Evolutionary conservation across 2,113 vertebrate species (phyloP), one percentile per base, ranked within the genome.

Genomic region (Tragelaphus imberbis): DNA sequence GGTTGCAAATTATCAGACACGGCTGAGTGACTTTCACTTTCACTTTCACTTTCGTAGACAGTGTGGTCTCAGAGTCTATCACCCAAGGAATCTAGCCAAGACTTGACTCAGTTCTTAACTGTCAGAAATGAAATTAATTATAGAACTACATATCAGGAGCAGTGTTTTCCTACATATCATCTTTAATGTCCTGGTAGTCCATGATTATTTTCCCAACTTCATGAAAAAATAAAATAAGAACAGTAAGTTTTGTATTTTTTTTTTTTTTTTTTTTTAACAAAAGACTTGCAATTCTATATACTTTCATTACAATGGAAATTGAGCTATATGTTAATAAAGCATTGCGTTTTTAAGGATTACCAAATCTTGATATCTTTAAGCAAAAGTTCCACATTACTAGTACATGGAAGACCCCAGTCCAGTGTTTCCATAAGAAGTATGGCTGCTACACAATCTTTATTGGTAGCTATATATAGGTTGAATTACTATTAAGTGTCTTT

Each of bases 191-290:
- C 4, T 90, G 12, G 13, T 77, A 47, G n/a, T 58, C 19, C 47
- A 63, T 14, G 44, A 53, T 58, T 65, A 84, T 59, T 33, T 87
- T 94, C 15, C 16, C 47, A 92, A 47, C 4, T 79, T 8, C 13
- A 15, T 61, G 23, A n/a, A 84, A 88, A 94, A 92, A 88, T 49
- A 90, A 94, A 94, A 88, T n/a, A 90, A 17, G 84, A 95, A 77
- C 15, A 87, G 30, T 7, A 19, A 84, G 28, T 81, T 51, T 53
- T 59, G 13, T 55, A 49, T 40, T 84, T 92, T 27, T 36, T 61
- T 92, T 27, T 36, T 68, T 19, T 17, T 63, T 33, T 65, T 33
- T 68, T 92, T n/a, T 30, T 61, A 59, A 4, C 63, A 88, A 88
- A 59, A 63, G 28, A 61, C n/a, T 88, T 93, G 13, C 12, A 68